Percentiles rank a stretch among this genome's conserved stretches.
phyloP scores from a whole-genome alignment of 1,140 invertebrate genomes.

The Drosophila erecta region DNA sequence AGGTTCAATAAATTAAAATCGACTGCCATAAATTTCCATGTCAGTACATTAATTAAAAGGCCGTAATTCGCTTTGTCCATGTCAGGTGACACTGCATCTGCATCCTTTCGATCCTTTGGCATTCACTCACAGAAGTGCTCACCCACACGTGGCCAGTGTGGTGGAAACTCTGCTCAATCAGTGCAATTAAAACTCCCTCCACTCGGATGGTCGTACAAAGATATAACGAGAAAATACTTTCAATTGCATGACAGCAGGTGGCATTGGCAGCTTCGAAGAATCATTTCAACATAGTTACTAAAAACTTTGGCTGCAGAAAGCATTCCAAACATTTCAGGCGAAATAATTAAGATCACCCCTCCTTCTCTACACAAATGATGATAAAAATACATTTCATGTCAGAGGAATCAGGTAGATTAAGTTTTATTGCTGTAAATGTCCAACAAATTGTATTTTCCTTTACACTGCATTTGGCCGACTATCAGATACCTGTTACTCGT shows the following conservation, averaged over 20 bases:
- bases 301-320: too few species aligned
- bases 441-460: too few species aligned
- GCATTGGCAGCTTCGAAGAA: background rate
- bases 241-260: background rate
- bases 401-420: too few species aligned
- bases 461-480: too few species aligned
- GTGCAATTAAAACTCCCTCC: constrained; percentile 54
- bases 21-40: constrained; percentile 82
- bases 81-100: constrained; percentile 50
- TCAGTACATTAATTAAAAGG: constrained; percentile 84
- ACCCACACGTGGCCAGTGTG: constrained; percentile 7
- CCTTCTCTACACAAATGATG: too few species aligned
- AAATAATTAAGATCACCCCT: background rate
- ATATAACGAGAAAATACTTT: constrained; percentile 3
- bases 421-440: too few species aligned
- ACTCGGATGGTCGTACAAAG: background rate
- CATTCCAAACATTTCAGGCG: too few species aligned
- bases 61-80: constrained; percentile 70
- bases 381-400: too few species aligned
- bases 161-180: constrained; percentile 55
- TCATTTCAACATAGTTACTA: background rate
- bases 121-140: background rate
- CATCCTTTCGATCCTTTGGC: constrained; percentile 7
- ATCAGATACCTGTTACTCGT: too few species aligned
- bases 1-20: constrained; percentile 82